Conservation (phyloP, 2,797 vertebrate species). For the Dipus sagitta region DNA sequence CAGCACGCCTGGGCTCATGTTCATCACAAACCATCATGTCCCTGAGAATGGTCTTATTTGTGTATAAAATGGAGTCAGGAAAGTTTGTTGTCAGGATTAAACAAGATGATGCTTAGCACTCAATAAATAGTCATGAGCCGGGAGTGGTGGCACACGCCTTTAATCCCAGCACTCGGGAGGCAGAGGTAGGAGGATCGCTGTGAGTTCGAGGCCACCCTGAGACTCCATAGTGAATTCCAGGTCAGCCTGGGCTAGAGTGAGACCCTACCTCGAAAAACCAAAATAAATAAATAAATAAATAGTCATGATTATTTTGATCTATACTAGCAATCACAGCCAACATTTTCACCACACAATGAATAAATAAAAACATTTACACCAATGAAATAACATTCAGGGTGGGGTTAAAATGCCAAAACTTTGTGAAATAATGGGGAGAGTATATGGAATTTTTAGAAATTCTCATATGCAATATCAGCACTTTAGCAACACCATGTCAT, state of each 20-base stretch:
- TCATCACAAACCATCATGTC: background rate
- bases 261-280: no score
- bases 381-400: background rate
- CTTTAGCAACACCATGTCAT: background rate
- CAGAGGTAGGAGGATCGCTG: no score
- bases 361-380: background rate
- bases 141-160: no score
- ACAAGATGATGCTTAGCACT: background rate
- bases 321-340: background rate
- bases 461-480: constrained; percentile 46
- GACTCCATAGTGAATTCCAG: no score
- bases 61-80: constrained; percentile 19
- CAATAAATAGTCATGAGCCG: background rate
- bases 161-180: no score
- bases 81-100: background rate
- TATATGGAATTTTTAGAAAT: background rate
- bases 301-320: background rate
- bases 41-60: background rate
- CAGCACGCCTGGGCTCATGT: background rate
- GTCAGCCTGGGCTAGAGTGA: no score
- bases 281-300: no score
- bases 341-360: background rate
- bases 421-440: background rate
- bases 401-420: background rate
- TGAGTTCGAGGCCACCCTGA: no score